Evolutionary conservation across 2,888 invertebrate genomes (phyloP).

Genomic region (Tachystola acroxantha): DNA sequence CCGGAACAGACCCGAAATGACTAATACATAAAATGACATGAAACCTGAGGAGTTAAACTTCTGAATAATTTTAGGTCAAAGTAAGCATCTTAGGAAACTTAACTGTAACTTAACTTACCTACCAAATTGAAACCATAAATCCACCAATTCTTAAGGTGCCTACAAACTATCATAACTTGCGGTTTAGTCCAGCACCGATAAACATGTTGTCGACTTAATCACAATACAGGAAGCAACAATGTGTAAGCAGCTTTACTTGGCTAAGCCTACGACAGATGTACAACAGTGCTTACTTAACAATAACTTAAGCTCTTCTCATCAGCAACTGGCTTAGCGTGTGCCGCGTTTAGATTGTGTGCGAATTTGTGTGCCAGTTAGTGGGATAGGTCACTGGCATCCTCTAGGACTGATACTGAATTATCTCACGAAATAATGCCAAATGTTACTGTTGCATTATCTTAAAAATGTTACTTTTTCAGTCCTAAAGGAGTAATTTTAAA

Average conservation of each 20-base stretch:
- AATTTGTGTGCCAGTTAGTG: no score
- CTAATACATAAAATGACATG: no score
- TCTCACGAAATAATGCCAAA: no score
- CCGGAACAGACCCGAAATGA: no score
- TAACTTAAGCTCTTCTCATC: constrained; percentile 42
- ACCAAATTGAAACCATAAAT: background rate
- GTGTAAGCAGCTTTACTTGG: constrained; percentile 6
- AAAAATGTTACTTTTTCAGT: no score
- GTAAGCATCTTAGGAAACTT: no score
- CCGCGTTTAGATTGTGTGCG: constrained; percentile 24
- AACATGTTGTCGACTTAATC: constrained; percentile 12
- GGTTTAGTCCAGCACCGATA: background rate
- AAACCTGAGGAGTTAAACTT: no score
- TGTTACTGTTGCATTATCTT: no score
- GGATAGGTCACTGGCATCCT: no score
- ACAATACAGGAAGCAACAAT: constrained; percentile 12
- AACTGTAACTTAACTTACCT: background rate
- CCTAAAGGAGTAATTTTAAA: no score
- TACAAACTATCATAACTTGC: constrained; percentile 2
- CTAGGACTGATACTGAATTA: no score
- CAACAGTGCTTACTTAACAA: constrained; percentile 42
- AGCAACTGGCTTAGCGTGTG: constrained; percentile 28
- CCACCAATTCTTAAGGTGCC: background rate
- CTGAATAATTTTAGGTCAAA: no score
- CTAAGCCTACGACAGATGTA: constrained; percentile 13